phyloP scores from a whole-genome alignment of 2,797 vertebrate species.

The Galagoides demidoff region DNA sequence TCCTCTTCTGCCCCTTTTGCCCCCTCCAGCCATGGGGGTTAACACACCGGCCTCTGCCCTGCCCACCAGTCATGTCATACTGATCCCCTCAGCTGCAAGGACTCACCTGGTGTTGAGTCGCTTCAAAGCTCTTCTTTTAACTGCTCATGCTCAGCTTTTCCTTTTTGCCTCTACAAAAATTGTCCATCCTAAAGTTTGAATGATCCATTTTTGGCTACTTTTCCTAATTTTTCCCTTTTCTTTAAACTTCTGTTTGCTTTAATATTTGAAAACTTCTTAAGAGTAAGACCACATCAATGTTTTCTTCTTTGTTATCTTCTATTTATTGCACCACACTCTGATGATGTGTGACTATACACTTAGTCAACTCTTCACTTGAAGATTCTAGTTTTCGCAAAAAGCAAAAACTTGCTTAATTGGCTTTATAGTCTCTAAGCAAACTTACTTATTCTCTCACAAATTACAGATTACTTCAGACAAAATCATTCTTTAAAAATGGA shows the following conservation, averaged over 20 bases:
- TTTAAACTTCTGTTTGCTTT: neutral
- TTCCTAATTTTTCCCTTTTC: neutral
- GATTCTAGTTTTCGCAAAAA: neutral
- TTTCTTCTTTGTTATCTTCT: neutral
- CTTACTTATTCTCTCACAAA: neutral
- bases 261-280: neutral
- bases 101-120: neutral
- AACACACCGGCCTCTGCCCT: neutral
- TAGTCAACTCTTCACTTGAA: neutral
- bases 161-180: neutral
- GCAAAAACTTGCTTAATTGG: neutral
- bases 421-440: neutral
- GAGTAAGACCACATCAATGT: neutral
- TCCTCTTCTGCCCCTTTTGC: neutral
- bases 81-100: neutral
- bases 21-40: neutral
- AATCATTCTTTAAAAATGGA: neutral
- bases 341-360: neutral
- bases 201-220: neutral
- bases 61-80: neutral
- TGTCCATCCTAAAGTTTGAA: neutral
- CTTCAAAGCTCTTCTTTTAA: neutral
- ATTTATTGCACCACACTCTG: neutral
- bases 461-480: slow-evolving; percentile 16
- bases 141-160: neutral